Evolutionary conservation across 1,140 invertebrate species (phyloP).

Genomic region (Sminthurides bifidus): DNA sequence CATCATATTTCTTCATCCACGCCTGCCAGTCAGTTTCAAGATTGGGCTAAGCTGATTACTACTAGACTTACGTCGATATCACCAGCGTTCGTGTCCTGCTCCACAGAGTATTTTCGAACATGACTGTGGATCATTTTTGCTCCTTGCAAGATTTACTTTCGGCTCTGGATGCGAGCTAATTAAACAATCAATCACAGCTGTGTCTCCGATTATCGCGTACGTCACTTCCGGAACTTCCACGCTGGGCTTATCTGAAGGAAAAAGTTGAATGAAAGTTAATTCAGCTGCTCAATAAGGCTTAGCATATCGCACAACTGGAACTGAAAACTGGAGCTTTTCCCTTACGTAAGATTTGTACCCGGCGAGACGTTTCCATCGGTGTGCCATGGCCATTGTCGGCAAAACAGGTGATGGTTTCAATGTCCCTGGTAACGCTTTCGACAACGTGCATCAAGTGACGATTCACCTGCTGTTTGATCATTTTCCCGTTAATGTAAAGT

Average conservation of each 20-base stretch:
- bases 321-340: no score
- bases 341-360: slow-evolving; percentile 66
- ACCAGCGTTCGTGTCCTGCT: slow-evolving; percentile 8
- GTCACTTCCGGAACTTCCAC: slow-evolving; percentile 60
- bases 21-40: no score
- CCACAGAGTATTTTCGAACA: slow-evolving; percentile 37
- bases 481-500: slow-evolving; percentile 58
- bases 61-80: slow-evolving; percentile 1
- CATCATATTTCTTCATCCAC: no score
- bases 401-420: slow-evolving; percentile 70
- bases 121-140: slow-evolving; percentile 52
- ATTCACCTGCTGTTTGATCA: slow-evolving; percentile 59
- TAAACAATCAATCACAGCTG: slow-evolving; percentile 57
- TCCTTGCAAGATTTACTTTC: slow-evolving; percentile 64
- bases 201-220: slow-evolving; percentile 55
- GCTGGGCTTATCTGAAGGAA: slow-evolving; percentile 51
- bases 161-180: slow-evolving; percentile 64
- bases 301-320: not conserved
- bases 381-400: slow-evolving; percentile 73
- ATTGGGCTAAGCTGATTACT: not conserved
- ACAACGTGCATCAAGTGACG: slow-evolving; percentile 69
- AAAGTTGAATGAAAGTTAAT: not conserved
- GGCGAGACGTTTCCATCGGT: slow-evolving; percentile 62
- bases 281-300: not conserved
- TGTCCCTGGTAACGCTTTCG: slow-evolving; percentile 64